Evolutionary conservation across 2,797 vertebrate species (phyloP), one percentile per base, ranked within the genome.

Genomic region (Chanos chanos): DNA sequence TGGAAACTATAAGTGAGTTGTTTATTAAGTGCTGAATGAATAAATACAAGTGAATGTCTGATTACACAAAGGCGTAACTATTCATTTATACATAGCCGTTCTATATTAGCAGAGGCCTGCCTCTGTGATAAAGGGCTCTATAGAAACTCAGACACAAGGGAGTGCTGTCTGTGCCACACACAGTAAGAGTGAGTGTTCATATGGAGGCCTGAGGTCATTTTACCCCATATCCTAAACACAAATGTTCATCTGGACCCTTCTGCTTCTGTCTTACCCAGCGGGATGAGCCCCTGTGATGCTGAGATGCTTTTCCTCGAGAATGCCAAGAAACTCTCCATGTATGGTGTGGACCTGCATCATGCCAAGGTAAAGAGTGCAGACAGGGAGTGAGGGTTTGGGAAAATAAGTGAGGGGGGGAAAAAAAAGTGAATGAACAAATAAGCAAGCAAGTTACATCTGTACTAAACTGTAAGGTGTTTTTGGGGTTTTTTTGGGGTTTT

Each of bases 281-380:
- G 94, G 75, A 97, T 98, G 94, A 96, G 92, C 27, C 97, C 97
- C 30, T 96, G 94, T 5, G 96, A 97, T 61, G 97, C 97, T n/a
- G 97, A 99, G 84, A 92, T 97, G 80, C 91, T 95, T 83, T 98
- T 98, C 83, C 74, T 99, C 84, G 97, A 99, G 83, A 99, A 99
- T 60, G 96, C 95, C 78, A 99, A 99, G 89, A 99, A 99, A 68
- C 83, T 99, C 0, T 99, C 96, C 5, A 98, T 99, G 96, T 99
- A 95, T 12, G 97, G 97, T 39, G 96, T 99, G 45, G 97, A 99
- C 77, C 92, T 99, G 64, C 97, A 99, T 79, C 96, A 96, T 43
- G 97, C 97, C 45, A 97, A 98, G 97, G 96, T 97, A 88, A 65
- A n/a, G n/a, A n/a, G n/a, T n/a, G n/a, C n/a, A n/a, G n/a, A n/a